These are phyloP conservation scores for Hystrix brachyura DNA, from an alignment of 2,113 vertebrate genomes.

Conservation along the genomic window DNA sequence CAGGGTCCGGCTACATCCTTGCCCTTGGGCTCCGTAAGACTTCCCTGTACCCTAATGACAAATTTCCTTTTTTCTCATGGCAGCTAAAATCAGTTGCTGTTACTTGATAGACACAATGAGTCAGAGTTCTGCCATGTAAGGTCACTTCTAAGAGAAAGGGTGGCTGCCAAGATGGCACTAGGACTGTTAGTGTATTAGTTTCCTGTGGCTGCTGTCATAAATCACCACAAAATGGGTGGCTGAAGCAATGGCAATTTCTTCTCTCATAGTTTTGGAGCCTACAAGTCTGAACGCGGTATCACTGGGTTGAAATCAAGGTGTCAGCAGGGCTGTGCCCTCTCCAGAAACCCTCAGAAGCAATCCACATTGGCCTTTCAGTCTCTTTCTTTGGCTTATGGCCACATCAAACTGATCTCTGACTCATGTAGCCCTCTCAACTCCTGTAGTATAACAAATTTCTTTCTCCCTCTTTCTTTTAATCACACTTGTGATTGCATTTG, in stretches of 20 bases:
- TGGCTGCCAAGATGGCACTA: background rate
- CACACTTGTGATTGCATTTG: background rate
- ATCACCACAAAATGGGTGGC: background rate
- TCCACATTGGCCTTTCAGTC: background rate
- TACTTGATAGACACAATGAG: background rate
- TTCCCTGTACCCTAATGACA: background rate
- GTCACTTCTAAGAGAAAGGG: background rate
- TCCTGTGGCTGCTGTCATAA: background rate
- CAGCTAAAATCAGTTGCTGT: background rate
- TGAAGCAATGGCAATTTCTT: background rate
- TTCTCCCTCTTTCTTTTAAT: background rate
- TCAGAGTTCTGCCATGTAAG: background rate
- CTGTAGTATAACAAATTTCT: background rate
- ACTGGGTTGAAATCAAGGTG: background rate
- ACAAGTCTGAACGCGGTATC: background rate
- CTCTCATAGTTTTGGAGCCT: background rate
- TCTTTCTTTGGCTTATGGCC: background rate
- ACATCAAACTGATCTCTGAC: background rate
- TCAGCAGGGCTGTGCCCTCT: background rate
- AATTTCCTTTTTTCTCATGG: background rate
- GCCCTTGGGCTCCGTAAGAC: background rate
- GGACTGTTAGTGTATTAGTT: background rate
- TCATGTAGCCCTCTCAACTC: background rate
- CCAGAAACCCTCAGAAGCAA: background rate
- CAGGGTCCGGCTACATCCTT: background rate